Conservation (phyloP, 2,113 vertebrate species). For the Stomatorhinus ivindoensis region DNA sequence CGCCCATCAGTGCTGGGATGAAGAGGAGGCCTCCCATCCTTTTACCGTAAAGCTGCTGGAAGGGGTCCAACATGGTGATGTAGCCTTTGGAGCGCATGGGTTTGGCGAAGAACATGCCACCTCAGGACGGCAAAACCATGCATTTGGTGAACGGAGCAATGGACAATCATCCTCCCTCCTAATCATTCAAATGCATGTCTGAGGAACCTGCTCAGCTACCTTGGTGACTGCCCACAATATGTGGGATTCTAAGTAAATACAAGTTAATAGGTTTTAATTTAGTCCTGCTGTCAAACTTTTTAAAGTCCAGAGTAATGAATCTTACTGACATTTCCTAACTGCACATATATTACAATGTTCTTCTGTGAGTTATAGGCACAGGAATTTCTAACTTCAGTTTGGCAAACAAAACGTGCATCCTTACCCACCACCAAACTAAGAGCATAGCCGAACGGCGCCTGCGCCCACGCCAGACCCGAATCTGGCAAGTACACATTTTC, state of each 20-base stretch:
- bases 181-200: neutral
- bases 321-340: neutral
- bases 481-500: conserved; percentile 90
- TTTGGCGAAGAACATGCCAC: conserved; percentile 94
- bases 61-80: conserved; percentile 95
- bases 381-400: neutral
- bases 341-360: neutral
- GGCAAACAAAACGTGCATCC: neutral
- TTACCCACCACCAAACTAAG: conserved; percentile 88
- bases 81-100: conserved; percentile 93
- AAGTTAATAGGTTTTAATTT: neutral
- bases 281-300: neutral
- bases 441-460: conserved; percentile 93
- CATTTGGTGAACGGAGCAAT: neutral
- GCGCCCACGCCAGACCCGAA: conserved; percentile 88
- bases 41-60: conserved; percentile 91
- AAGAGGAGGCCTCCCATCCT: conserved; percentile 94
- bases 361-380: neutral
- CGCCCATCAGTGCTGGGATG: conserved; percentile 92
- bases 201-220: neutral
- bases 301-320: neutral
- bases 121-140: conserved; percentile 52
- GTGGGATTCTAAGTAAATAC: neutral
- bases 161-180: neutral
- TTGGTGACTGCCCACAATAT: neutral